phyloP scores from a whole-genome alignment of 30 jellyfish, hydroid and myxozoan genomes.

The Cassiopea xamachana region DNA sequence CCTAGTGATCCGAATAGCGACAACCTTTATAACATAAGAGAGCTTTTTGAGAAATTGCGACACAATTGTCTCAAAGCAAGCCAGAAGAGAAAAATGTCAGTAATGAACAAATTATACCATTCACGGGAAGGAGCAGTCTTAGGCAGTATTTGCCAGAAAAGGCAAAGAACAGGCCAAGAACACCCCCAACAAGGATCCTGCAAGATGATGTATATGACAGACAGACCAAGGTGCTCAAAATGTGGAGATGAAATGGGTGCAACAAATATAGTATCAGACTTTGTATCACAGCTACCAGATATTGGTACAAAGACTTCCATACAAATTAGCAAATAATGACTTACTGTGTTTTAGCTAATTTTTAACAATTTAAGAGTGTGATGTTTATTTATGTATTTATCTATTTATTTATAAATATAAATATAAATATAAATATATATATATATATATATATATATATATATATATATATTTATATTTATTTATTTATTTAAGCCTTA shows the following conservation, averaged over 20 bases:
- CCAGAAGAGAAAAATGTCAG: slow-evolving; percentile 60
- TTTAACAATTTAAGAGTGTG: slow-evolving; percentile 18
- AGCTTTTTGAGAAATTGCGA: slow-evolving; percentile 52
- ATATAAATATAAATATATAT: neutral
- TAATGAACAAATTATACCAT: slow-evolving; percentile 57
- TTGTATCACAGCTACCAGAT: slow-evolving; percentile 28
- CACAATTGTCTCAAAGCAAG: slow-evolving; percentile 45
- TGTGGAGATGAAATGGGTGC: slow-evolving; percentile 58
- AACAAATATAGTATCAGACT: slow-evolving; percentile 47
- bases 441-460: neutral
- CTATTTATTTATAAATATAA: neutral
- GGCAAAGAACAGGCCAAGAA: slow-evolving; percentile 53
- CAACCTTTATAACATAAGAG: slow-evolving; percentile 33
- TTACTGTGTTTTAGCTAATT: slow-evolving; percentile 1
- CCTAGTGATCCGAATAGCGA: slow-evolving; percentile 45
- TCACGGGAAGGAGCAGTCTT: slow-evolving; percentile 41
- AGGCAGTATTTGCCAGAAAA: slow-evolving; percentile 63
- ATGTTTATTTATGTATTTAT: slow-evolving; percentile 17
- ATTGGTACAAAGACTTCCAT: slow-evolving; percentile 47
- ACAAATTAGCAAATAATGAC: slow-evolving; percentile 17
- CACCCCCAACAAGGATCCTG: slow-evolving; percentile 18
- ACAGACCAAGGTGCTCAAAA: slow-evolving; percentile 52
- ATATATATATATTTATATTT: neutral
- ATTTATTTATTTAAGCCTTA: neutral
- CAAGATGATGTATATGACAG: slow-evolving; percentile 47